phyloP scores from a whole-genome alignment of 2,797 vertebrate genomes.

The Leptatherina wallacei region DNA sequence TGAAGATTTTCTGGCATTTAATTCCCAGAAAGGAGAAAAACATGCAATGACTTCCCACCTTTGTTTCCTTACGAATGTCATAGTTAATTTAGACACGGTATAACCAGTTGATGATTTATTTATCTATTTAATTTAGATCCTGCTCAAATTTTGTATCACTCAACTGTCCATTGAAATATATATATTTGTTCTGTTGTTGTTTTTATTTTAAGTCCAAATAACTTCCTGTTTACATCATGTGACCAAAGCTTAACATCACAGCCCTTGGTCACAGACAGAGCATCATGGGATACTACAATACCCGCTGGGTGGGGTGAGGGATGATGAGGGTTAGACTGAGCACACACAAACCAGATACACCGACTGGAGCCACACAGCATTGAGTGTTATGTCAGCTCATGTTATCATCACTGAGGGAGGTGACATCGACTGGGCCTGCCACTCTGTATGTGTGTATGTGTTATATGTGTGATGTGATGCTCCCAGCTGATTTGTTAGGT shows the following conservation, averaged over 20 bases:
- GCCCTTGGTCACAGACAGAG: constrained; percentile 15
- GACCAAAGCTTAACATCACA: constrained; percentile 23
- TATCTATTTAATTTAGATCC: neutral
- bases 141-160: neutral
- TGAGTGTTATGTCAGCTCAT: constrained; percentile 61
- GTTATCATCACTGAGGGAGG: constrained; percentile 58
- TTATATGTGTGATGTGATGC: constrained; percentile 26
- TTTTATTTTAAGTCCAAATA: neutral
- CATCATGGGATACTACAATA: constrained; percentile 35
- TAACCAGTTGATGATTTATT: neutral
- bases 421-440: constrained; percentile 56
- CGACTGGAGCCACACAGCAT: constrained; percentile 52
- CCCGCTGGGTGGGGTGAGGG: constrained; percentile 29
- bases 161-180: neutral
- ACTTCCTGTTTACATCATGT: constrained; percentile 59
- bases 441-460: constrained; percentile 30
- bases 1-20: constrained; percentile 1
- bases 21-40: neutral
- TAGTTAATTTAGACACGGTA: neutral
- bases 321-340: constrained; percentile 25
- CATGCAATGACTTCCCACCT: neutral
- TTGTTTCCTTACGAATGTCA: neutral
- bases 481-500: constrained; percentile 51
- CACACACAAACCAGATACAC: constrained; percentile 33
- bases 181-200: neutral